Evolutionary conservation across 2,113 vertebrate genomes (phyloP).

Genomic region (Actinemys pallida): DNA sequence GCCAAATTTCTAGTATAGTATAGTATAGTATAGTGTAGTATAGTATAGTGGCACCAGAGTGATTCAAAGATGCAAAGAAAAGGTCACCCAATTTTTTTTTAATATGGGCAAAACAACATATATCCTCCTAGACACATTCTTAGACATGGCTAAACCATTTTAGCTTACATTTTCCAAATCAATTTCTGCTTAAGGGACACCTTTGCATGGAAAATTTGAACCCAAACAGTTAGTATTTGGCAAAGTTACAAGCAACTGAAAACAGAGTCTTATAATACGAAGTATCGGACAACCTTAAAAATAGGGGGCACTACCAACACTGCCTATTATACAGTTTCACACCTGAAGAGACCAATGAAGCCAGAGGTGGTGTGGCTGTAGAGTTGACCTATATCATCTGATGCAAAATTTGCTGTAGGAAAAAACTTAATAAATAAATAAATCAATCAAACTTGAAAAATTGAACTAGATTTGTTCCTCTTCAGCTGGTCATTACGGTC

Average conservation of each 20-base stretch:
- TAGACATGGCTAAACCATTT: not conserved
- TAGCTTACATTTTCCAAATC: not conserved
- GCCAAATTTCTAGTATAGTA: not conserved
- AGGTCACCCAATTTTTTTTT: not conserved
- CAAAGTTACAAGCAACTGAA: accelerated
- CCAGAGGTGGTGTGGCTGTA: not conserved
- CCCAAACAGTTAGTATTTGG: not conserved
- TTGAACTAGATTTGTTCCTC: not conserved
- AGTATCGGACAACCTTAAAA: accelerated
- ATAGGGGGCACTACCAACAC: accelerated
- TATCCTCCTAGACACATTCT: not conserved
- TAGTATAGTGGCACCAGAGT: too few relatives aligned
- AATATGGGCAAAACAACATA: not conserved
- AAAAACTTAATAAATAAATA: not conserved
- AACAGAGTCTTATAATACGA: not conserved
- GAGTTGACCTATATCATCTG: not conserved
- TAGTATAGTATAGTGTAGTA: not conserved
- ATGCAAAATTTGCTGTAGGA: not conserved
- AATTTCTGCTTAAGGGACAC: not conserved
- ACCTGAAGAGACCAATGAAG: not conserved
- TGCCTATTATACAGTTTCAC: accelerated
- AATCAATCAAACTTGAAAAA: not conserved
- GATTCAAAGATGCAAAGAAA: not conserved
- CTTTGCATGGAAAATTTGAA: not conserved
- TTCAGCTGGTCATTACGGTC: not conserved